These are phyloP conservation scores for Tympanoctomys barrerae DNA, from an alignment of 2,797 vertebrate species.

Conservation along the genomic window DNA sequence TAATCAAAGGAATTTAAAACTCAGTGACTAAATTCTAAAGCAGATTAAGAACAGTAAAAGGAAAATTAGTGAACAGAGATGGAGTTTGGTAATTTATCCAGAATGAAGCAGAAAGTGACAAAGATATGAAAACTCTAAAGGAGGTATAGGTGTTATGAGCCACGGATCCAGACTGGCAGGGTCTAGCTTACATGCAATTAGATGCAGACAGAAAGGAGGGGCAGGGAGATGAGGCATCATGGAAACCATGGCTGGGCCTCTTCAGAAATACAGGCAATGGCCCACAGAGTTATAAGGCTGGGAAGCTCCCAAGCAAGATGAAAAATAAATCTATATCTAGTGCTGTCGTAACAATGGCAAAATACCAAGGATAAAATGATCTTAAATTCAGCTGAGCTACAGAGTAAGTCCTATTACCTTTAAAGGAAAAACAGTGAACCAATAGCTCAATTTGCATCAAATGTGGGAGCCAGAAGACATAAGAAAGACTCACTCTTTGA, in stretches of 20 bases:
- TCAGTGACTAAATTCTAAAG: constrained; percentile 35
- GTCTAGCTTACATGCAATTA: background rate
- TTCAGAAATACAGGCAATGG: background rate
- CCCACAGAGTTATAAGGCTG: background rate
- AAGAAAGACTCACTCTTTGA: background rate
- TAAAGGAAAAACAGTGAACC: background rate
- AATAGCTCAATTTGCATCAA: background rate
- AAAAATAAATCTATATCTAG: background rate
- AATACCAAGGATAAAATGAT: background rate
- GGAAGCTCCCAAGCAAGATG: background rate
- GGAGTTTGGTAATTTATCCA: background rate
- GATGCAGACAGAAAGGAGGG: background rate
- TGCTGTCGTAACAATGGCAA: background rate
- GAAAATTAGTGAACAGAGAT: background rate
- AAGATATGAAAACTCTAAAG: constrained; percentile 36
- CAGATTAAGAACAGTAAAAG: constrained; percentile 25
- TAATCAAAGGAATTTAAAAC: constrained; percentile 39
- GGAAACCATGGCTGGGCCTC: background rate
- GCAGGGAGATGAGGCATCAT: too few relatives aligned
- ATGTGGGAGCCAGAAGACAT: background rate
- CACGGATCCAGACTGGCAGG: background rate
- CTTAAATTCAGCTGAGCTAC: background rate
- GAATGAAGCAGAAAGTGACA: constrained; percentile 28
- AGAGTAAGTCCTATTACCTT: background rate
- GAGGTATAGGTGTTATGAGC: background rate